Evolutionary conservation across 2,888 invertebrate species (phyloP), one percentile per base, ranked within the genome.

Genomic region (Rhagophthalmus giganteus): DNA sequence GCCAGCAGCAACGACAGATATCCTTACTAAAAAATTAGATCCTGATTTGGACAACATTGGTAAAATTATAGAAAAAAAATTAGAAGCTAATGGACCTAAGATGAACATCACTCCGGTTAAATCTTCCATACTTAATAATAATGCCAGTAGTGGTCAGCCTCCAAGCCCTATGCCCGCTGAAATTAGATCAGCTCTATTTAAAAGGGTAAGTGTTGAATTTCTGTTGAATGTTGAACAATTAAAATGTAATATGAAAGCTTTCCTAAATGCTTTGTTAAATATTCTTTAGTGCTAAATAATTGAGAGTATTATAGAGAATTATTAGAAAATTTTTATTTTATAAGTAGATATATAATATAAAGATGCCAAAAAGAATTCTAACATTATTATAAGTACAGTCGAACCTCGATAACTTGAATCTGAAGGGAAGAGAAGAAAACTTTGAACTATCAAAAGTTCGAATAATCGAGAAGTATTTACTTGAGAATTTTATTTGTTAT

Each of bases 11-110:
- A 62, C 73, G 16, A 73, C 73, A 50, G 82, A 82, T 63, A 74
- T 80, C 53, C 70, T 81, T 42, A 76, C 77, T 53, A 80, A 79
- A 65, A 82, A 82, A 67, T 66, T 82, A 41, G 82, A 81, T 58
- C 74, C 79, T 8, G 82, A 83, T 62, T 72, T 83, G 61, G 84
- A 83, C 60, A 81, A 80, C 59, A 77, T 83, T 65, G 81, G 81
- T 66, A 72, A 70, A 53, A 69, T 67, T 11, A 69, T 70, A 48
- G 70, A 71, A 64, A 72, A 71, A 61, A 65, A 69, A 66, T 65
- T 61, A 66, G 72, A 71, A 55, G 63, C 66, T 2, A 74, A 73
- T 51, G 73, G 74, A 28, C 73, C 74, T 13, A 72, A 65, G 38
- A 62, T 71, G 56, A 70, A 72, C 42, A 73, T 73, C 42, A 73